Evolutionary conservation across 2,797 vertebrate genomes (phyloP), one percentile per base, ranked within the genome.

Genomic region (Anableps anableps): DNA sequence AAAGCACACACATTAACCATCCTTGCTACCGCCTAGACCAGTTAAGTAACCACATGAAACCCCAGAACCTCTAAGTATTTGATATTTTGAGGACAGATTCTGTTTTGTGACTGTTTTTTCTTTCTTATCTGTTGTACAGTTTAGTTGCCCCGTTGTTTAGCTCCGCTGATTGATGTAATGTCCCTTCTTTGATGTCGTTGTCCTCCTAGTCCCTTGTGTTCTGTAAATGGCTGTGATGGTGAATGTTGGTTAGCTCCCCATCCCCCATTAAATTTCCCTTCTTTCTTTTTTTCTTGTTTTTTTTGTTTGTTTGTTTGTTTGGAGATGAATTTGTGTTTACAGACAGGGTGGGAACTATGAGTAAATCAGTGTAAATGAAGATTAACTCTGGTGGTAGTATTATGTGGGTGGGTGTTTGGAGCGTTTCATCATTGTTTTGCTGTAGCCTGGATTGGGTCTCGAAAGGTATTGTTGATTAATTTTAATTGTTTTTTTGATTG

Each of bases 11-110:
- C 97, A 99, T 99, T 98, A 99, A 98, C 96, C 98, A 99, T 98
- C 98, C 98, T 98, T 99, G 98, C 98, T 99, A 99, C 98, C 98
- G 97, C 97, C 98, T 99, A 98, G 98, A 99, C 97, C 98, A 99
- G 98, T 99, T 99, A 99, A 99, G 98, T 99, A 98, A 98, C 97
- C 96, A 95, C 90, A 92, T 82, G 84, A 93, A 94, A 93, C 88
- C 85, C 89, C 90, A 88, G 79, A 94, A 89, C 83, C 80, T 78
- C 87, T 82, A 17, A 89, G 81, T 90, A 83, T 76, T 83, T 79
- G 41, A 47, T 88, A 72, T 88, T 82, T 85, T 80, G 50, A 85
- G 80, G 76, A 50, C 84, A 83, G 85, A 85, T 83, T 58, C 71
- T 83, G 76, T 80, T 83, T 26, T 90, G 74, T 88, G 64, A 88